Evolutionary conservation across 2,113 vertebrate genomes (phyloP).

Genomic region (Willisornis vidua): DNA sequence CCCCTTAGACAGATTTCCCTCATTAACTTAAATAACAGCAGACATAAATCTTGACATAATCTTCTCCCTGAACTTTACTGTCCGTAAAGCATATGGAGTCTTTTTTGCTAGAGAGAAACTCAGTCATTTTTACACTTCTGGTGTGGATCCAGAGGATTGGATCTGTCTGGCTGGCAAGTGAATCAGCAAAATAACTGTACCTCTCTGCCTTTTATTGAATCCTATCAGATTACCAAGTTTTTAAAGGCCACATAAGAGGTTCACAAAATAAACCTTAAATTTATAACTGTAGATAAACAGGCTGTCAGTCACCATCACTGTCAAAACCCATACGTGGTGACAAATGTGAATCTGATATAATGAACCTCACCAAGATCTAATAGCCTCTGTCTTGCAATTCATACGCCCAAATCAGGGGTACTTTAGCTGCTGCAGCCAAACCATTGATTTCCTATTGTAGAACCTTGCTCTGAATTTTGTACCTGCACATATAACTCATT

Average conservation of each 20-base stretch:
- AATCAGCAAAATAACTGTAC: neutral
- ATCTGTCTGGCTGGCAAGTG: neutral
- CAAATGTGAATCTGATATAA: fast-evolving
- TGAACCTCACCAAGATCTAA: neutral
- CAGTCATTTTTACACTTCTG: constrained; percentile 23
- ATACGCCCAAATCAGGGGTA: neutral
- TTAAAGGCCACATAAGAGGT: neutral
- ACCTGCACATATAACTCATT: neutral
- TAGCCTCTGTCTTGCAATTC: neutral
- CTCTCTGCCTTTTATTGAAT: neutral
- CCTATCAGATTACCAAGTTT: neutral
- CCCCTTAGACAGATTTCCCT: constrained; percentile 39
- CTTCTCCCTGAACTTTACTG: constrained; percentile 57
- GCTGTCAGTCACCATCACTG: neutral
- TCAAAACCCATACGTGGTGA: neutral
- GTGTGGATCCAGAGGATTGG: neutral
- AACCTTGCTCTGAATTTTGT: neutral
- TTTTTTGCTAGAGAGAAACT: constrained; percentile 4
- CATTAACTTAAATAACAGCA: constrained; percentile 55
- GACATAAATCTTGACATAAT: constrained; percentile 57
- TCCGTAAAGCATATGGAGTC: constrained; percentile 42
- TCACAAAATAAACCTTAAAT: neutral
- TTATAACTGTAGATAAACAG: neutral
- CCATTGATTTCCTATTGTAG: neutral
- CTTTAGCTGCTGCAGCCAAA: neutral